Evolutionary conservation across 2,888 invertebrate species (phyloP).

Genomic region (Oeneis ivallda): DNA sequence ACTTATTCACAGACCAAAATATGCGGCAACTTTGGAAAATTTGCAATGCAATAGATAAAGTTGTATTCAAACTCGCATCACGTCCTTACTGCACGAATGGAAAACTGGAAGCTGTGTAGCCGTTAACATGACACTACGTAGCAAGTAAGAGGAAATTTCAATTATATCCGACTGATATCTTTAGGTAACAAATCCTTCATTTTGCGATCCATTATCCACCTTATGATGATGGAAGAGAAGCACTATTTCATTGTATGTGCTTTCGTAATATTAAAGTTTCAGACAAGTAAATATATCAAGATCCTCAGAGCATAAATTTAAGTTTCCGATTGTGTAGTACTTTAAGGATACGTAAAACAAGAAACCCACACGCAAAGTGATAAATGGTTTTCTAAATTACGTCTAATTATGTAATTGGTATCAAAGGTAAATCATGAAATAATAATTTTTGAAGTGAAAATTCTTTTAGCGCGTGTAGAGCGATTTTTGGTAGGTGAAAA

Average conservation of each 20-base stretch:
- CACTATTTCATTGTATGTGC: background rate
- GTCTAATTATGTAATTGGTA: background rate
- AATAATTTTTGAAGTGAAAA: no score
- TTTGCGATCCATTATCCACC: background rate
- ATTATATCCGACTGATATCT: slow-evolving; percentile 15
- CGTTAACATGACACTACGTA: slow-evolving; percentile 20
- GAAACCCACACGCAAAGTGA: background rate
- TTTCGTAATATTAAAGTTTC: slow-evolving; percentile 10
- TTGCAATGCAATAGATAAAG: slow-evolving; percentile 19
- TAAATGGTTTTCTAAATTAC: background rate
- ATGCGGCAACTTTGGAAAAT: slow-evolving; percentile 14
- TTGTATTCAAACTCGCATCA: slow-evolving; percentile 22
- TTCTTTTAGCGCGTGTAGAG: no score
- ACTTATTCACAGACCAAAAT: slow-evolving; percentile 4
- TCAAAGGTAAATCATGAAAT: no score
- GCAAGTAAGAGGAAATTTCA: slow-evolving; percentile 25
- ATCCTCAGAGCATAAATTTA: slow-evolving; percentile 10
- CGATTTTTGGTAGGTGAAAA: no score
- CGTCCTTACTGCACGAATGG: slow-evolving; percentile 22
- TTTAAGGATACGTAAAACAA: slow-evolving; percentile 16
- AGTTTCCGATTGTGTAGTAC: slow-evolving; percentile 12
- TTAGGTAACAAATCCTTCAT: slow-evolving; percentile 4
- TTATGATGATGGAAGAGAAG: slow-evolving; percentile 2
- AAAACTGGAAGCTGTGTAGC: slow-evolving; percentile 22
- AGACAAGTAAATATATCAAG: slow-evolving; percentile 15